A percentile compares a stretch with the other conserved stretches of the same genome.
phyloP scores from a whole-genome alignment of 2,113 vertebrate species.

The Sebastes schlegelii region DNA sequence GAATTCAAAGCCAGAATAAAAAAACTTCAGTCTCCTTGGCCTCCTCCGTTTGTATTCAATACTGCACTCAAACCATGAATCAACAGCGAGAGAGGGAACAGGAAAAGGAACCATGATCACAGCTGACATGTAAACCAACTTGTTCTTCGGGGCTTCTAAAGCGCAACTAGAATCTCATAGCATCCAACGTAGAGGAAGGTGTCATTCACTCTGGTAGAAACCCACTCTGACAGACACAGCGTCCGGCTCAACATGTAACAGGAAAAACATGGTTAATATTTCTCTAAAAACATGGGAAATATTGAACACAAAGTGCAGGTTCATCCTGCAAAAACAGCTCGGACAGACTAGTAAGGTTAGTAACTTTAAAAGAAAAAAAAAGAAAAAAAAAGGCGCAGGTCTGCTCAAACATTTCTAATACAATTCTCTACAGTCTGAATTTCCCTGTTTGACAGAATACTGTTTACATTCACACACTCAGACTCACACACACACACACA shows the following conservation, averaged over 20 bases:
- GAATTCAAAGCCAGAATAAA: slow-evolving; percentile 10
- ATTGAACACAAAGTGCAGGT: slow-evolving; percentile 36
- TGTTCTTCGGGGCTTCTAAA: background rate
- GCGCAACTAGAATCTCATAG: slow-evolving; percentile 44
- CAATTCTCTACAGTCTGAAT: slow-evolving; percentile 48
- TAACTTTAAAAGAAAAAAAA: slow-evolving; percentile 1
- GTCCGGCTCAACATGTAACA: slow-evolving; percentile 4
- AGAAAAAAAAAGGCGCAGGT: slow-evolving; percentile 13
- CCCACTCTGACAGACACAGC: slow-evolving; percentile 5
- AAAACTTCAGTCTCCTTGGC: slow-evolving; percentile 13
- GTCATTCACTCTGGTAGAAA: slow-evolving; percentile 21
- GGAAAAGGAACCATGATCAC: slow-evolving; percentile 1
- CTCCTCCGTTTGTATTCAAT: slow-evolving; percentile 38
- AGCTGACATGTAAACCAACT: slow-evolving; percentile 34
- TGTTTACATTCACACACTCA: slow-evolving; percentile 47
- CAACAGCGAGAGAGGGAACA: background rate
- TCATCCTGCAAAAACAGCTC: slow-evolving; percentile 11
- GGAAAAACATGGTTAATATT: slow-evolving; percentile 21
- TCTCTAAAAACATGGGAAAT: slow-evolving; percentile 38
- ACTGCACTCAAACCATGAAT: slow-evolving; percentile 62
- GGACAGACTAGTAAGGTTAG: slow-evolving; percentile 32
- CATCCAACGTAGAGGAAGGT: slow-evolving; percentile 43
- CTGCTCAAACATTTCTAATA: slow-evolving; percentile 49
- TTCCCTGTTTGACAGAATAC: slow-evolving; percentile 58
- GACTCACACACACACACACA: slow-evolving; percentile 1